phyloP scores from a whole-genome alignment of 2,113 vertebrate species.

The Hippoglossus stenolepis region DNA sequence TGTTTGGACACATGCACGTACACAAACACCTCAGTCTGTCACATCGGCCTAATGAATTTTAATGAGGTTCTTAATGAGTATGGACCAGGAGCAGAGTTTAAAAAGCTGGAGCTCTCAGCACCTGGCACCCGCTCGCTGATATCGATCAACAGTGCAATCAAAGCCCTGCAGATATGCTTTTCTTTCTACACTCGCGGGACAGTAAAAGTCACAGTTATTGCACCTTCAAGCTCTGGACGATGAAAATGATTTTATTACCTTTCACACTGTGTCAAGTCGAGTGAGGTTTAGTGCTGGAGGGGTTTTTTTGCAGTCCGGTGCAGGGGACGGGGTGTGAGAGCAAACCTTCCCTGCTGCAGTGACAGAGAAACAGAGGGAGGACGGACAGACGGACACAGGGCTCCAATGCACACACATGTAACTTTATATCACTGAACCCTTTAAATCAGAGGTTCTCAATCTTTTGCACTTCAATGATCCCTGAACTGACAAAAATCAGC shows the following conservation, averaged over 20 bases:
- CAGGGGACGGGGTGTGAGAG: neutral
- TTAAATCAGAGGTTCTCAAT: no score
- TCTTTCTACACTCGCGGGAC: conserved; percentile 36
- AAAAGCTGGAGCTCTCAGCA: conserved; percentile 30
- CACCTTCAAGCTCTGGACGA: conserved; percentile 42
- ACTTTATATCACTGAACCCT: neutral
- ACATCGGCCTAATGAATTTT: conserved; percentile 24
- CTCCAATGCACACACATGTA: neutral
- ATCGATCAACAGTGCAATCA: conserved; percentile 58
- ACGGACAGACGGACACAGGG: neutral
- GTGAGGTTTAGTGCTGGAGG: conserved; percentile 25
- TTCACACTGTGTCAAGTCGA: conserved; percentile 29
- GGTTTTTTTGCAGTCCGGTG: neutral
- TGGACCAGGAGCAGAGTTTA: conserved; percentile 9
- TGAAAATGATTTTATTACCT: conserved; percentile 53
- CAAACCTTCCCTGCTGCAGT: conserved; percentile 22
- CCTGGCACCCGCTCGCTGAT: conserved; percentile 30
- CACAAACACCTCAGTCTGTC: conserved; percentile 4
- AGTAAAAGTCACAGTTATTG: conserved; percentile 62
- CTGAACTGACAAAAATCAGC: no score
- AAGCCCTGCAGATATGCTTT: conserved; percentile 52
- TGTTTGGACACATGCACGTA: neutral
- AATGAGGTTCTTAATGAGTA: conserved; percentile 36
- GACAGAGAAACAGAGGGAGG: neutral
- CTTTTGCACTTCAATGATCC: no score